Evolutionary conservation across 1,140 invertebrate genomes (phyloP).

Genomic region (Semibalanus balanoides): DNA sequence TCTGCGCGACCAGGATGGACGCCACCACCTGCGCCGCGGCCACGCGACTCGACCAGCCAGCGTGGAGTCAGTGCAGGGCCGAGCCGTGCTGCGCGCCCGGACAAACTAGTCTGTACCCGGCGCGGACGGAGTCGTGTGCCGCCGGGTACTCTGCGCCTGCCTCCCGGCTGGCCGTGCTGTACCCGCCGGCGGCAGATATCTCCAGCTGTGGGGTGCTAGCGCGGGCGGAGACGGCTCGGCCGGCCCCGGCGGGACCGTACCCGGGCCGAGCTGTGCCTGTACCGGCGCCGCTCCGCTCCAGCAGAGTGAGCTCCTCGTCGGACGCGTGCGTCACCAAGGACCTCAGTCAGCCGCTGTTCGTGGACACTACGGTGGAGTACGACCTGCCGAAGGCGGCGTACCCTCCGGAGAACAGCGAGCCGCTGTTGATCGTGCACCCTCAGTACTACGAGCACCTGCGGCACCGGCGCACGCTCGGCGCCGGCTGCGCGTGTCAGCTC

Average conservation of each 20-base stretch:
- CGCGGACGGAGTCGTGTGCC: no score
- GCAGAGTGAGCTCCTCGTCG: neutral
- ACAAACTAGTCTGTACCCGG: no score
- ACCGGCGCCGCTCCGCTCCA: neutral
- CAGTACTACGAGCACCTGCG: constrained; percentile 9
- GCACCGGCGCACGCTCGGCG: neutral
- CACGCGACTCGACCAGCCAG: no score
- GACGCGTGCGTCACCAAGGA: constrained; percentile 5
- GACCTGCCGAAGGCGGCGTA: constrained; percentile 13
- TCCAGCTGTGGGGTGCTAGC: no score
- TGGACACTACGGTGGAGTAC: constrained; percentile 12
- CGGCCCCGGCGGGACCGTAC: neutral
- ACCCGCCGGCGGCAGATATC: no score
- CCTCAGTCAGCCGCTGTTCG: constrained; percentile 13
- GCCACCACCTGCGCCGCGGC: no score
- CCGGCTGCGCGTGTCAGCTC: neutral
- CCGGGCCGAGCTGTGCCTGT: neutral
- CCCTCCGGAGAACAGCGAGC: constrained; percentile 13
- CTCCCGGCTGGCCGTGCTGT: no score
- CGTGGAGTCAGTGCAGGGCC: neutral
- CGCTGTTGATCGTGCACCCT: constrained; percentile 14
- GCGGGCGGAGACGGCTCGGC: no score
- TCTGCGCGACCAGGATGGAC: neutral
- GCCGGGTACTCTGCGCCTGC: no score
- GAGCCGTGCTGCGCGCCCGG: neutral